These are phyloP conservation scores for Drosophila fungiperda DNA, from an alignment of 2,888 invertebrate species.

Conservation along the genomic window DNA sequence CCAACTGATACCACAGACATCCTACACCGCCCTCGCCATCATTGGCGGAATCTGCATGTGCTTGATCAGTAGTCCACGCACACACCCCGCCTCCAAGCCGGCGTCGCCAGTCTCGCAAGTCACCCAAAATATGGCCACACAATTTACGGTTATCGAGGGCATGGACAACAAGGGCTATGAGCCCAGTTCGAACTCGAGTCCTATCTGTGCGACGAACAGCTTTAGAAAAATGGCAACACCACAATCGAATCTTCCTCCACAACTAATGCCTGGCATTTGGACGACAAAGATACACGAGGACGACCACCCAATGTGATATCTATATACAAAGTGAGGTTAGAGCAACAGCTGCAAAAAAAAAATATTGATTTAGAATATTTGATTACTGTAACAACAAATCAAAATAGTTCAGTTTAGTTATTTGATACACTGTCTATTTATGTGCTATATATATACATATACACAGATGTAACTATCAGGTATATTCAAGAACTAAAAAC, in stretches of 20 bases:
- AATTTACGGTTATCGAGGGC: constrained; percentile 70
- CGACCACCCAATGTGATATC: constrained; percentile 57
- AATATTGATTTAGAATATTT: constrained; percentile 12
- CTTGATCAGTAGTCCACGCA: constrained; percentile 84
- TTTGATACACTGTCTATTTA: constrained; percentile 52
- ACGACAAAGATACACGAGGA: constrained; percentile 84
- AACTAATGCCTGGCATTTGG: constrained; percentile 84
- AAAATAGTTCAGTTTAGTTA: constrained; percentile 33
- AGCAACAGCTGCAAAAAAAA: not conserved
- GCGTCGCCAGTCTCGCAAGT: constrained; percentile 49
- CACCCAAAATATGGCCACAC: constrained; percentile 65
- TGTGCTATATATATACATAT: constrained; percentile 22
- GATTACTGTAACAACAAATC: not conserved
- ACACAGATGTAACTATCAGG: constrained; percentile 15
- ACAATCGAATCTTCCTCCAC: constrained; percentile 84
- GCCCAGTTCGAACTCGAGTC: constrained; percentile 30
- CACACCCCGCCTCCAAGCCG: constrained; percentile 65
- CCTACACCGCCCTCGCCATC: constrained; percentile 83
- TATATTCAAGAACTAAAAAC: constrained; percentile 20
- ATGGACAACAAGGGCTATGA: constrained; percentile 78
- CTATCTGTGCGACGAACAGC: constrained; percentile 72
- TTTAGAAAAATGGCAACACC: constrained; percentile 74
- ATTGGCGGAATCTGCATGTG: constrained; percentile 83
- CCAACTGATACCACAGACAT: constrained; percentile 84
- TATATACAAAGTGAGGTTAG: constrained; percentile 12